Base-by-base conservation (phyloP, 1,140 invertebrate species). In the Drosophila grimshawi region DNA sequence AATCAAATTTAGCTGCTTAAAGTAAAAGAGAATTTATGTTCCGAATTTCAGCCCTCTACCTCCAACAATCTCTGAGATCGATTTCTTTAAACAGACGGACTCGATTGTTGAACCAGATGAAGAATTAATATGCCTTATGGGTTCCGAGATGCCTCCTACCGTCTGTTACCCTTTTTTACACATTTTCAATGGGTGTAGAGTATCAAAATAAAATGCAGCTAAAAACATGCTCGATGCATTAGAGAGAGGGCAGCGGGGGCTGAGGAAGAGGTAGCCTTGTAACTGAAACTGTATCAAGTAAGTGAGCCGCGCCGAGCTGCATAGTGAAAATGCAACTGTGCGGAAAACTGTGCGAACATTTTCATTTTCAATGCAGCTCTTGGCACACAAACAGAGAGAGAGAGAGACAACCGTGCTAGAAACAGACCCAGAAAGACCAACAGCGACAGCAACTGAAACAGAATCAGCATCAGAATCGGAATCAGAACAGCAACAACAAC, bases 291-390 rank as follows among this genome's bases (percentile, higher is more conserved):
- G 67, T 88, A 88, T 88, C 85, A 88, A 88, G 85, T 88, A 88
- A 88, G 80, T 88, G 85, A 85, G 83, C 83, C 83, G 85, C 80
- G 80, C 83, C 85, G 78, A 72, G 83, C 77, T 86, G 80, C 83
- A 86, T 86, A 86, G 83, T 86, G 73, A 86, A 86, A 89, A 89
- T 89, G 85, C 85, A 88, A 88, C 85, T 89, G 85, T 88, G 85
- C 85, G 85, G 83, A 86, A 86, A 86, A 86, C 83, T 86, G 83
- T 88, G 83, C 83, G 83, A 89, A 89, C 85, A 88, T 88, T 88
- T 88, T 88, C 85, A 89, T 88, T 88, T 89, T 85, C 85, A 89
- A 86, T 86, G 83, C 83, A 89, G 73, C 83, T 86, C 82, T 86
- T 80, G 83, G 76, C 80, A 80, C 37, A 77, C 63, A 80, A 68